These are phyloP conservation scores for Phoeniculus purpureus DNA, from an alignment of 2,797 vertebrate genomes.

Conservation along the genomic window DNA sequence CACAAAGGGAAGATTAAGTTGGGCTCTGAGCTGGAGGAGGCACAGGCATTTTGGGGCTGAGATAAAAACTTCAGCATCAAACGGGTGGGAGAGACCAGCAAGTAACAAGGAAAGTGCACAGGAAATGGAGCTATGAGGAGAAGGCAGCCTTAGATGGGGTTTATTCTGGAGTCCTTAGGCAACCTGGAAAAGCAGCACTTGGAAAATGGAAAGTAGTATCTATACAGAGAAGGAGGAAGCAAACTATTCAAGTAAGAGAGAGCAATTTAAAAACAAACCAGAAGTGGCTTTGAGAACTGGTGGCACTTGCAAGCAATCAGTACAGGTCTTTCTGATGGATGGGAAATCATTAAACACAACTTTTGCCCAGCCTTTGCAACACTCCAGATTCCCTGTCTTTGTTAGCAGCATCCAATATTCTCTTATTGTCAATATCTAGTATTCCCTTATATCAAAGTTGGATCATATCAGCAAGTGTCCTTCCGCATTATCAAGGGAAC, in stretches of 20 bases:
- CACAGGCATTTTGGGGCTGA: not conserved
- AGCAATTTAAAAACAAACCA: not conserved
- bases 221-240: not conserved
- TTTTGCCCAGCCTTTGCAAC: not conserved
- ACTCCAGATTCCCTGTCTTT: not conserved
- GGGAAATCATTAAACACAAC: not conserved
- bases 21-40: not conserved
- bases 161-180: not conserved
- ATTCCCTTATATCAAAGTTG: not conserved
- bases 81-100: not conserved
- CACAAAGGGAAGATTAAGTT: constrained; percentile 21
- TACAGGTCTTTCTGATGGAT: not conserved
- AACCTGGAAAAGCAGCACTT: not conserved
- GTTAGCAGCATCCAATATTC: not conserved
- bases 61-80: constrained; percentile 14
- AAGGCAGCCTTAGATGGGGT: not conserved
- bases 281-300: not conserved
- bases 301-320: not conserved
- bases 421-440: not conserved
- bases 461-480: not conserved
- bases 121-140: not conserved
- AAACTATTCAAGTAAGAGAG: not conserved
- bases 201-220: not conserved
- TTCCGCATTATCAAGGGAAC: not conserved
- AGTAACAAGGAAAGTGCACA: not conserved